Evolutionary conservation across 2,113 vertebrate species (phyloP), one percentile per base, ranked within the genome.

Genomic region (Mionectes macconnelli): DNA sequence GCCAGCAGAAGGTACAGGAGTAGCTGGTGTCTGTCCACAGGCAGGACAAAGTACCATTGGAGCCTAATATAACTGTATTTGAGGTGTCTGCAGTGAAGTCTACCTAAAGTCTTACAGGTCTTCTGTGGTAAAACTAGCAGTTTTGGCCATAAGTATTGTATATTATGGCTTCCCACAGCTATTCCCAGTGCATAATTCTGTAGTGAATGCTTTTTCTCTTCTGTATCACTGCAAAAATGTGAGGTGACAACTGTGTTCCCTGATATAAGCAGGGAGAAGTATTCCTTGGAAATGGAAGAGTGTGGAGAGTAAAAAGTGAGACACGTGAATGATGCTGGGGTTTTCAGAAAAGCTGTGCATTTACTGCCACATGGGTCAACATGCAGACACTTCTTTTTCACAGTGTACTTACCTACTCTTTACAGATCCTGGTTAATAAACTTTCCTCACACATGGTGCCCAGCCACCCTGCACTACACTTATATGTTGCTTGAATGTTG

Each of bases 271-370:
- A 27, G 39, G 53, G 16, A 83, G 39, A 47, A 9, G 3, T 28
- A 68, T 88, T 59, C n/a, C n/a, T 60, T 60, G 40, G 52, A 60
- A 82, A 16, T 23, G 9, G 39, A 79, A 50, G 16, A 31, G 37
- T 27, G 31, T 47, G 53, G 53, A 60, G 16, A 28, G 16, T 59
- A 18, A 67, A 39, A 27, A 6, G 3, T 35, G 50, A 60, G 8
- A 63, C 7, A 20, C 9, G 24, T 3, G n/a, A n/a, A 4, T 0
- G 2, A 14, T 55, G 21, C 9, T 30, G 28, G 42, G 82, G 13
- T 44, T 78, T 49, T 66, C 1, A 7, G 52, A 33, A 67, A 63
- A 64, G 33, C 31, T 40, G 3, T 64, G 88, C 45, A 12, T 64
- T 83, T 62, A 6, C n/a, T 12, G 1, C 37, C 33, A 2, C 1